Percentiles rank a stretch among this genome's conserved stretches.
Conservation (phyloP, 2,113 vertebrate species). For the Lepus europaeus region DNA sequence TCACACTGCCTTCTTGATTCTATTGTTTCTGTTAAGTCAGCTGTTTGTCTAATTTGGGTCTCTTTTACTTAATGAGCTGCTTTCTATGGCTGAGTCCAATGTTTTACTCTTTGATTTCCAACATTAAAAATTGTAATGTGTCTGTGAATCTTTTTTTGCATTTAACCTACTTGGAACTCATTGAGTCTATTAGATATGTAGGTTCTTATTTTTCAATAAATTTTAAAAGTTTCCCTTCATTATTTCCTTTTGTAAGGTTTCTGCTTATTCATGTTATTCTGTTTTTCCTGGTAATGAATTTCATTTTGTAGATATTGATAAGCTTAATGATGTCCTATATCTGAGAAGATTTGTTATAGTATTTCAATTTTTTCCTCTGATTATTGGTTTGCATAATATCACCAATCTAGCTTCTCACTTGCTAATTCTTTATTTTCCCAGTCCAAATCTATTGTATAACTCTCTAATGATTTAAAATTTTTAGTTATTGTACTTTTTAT, state of each 20-base stretch:
- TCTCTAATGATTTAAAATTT: not conserved
- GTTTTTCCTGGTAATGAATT: not conserved
- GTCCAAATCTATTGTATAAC: not conserved
- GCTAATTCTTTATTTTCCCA: not conserved
- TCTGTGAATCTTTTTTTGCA: no score
- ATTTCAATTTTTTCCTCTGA: not conserved
- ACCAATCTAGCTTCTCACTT: no score
- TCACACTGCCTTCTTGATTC: no score
- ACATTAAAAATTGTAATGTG: no score
- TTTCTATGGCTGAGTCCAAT: no score
- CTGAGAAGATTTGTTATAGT: not conserved
- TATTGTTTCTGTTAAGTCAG: no score
- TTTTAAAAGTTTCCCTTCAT: not conserved
- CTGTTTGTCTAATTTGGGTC: no score
- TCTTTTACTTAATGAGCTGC: no score
- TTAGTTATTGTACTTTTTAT: not conserved
- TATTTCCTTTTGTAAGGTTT: not conserved
- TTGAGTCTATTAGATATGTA: no score
- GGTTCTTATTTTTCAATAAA: no score
- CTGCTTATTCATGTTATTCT: not conserved
- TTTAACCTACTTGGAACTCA: no score
- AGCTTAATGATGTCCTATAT: not conserved
- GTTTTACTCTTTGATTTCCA: no score
- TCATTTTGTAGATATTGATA: not conserved
- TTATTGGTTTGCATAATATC: not conserved